Evolutionary conservation across 2,888 invertebrate species (phyloP).

Genomic region (Xestobium rufovillosum): DNA sequence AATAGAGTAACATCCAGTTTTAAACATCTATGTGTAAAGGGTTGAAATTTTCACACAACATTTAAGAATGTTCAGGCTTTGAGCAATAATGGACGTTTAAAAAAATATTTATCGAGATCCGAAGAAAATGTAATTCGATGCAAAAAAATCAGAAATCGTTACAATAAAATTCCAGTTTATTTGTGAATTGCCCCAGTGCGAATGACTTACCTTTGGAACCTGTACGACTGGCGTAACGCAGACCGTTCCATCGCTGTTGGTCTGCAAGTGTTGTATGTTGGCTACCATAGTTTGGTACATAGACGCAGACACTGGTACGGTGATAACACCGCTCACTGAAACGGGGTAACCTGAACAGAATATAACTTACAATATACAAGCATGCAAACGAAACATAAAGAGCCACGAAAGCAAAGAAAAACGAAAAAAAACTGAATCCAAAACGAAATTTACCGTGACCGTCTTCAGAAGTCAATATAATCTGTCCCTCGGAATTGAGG

Average conservation of each 20-base stretch:
- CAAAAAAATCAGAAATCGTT: constrained; percentile 1
- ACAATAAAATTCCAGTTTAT: background rate
- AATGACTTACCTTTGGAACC: constrained; percentile 50
- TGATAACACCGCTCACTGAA: constrained; percentile 88
- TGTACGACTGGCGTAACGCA: constrained; percentile 79
- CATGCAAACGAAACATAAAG: background rate
- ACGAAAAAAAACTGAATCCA: constrained; percentile 8
- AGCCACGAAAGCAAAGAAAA: too few species aligned
- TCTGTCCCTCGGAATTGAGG: constrained; percentile 86
- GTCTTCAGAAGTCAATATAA: constrained; percentile 91
- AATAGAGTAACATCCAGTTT: too few species aligned
- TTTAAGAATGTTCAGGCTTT: too few species aligned
- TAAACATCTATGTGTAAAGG: too few species aligned
- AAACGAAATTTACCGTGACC: constrained; percentile 64
- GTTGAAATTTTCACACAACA: too few species aligned
- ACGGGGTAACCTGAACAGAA: constrained; percentile 63
- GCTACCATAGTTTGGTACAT: constrained; percentile 97
- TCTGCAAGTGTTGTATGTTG: constrained; percentile 71
- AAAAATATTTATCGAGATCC: too few species aligned
- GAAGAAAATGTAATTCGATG: background rate
- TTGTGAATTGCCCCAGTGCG: background rate
- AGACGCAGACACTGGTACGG: constrained; percentile 88
- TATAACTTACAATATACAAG: constrained; percentile 25
- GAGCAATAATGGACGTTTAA: too few species aligned
- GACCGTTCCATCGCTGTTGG: constrained; percentile 68